Evolutionary conservation across 2,888 invertebrate genomes (phyloP).

Genomic region (Caenorhabditis sulstoni): DNA sequence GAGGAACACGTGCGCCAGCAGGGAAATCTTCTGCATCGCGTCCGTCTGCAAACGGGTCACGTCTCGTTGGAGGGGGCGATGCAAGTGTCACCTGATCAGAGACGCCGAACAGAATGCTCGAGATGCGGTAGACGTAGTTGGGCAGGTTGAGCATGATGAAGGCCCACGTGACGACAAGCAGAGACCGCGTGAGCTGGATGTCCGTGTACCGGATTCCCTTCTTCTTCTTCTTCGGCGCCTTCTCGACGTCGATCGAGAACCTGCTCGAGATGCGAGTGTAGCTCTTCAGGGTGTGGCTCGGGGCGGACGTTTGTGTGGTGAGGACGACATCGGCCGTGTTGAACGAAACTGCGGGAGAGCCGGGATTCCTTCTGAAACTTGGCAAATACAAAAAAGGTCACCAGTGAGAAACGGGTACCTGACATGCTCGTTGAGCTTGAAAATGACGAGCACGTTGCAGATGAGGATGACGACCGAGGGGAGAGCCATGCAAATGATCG

Average conservation of each 20-base stretch:
- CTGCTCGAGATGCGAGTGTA: constrained; percentile 61
- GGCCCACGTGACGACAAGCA: constrained; percentile 75
- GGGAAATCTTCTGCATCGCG: constrained; percentile 67
- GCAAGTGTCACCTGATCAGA: constrained; percentile 62
- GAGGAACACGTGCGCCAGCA: constrained; percentile 74
- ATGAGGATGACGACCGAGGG: constrained; percentile 75
- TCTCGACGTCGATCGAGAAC: constrained; percentile 59
- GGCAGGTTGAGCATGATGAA: constrained; percentile 78
- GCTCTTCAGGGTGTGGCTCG: constrained; percentile 49
- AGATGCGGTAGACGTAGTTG: constrained; percentile 76
- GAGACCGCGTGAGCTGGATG: constrained; percentile 75
- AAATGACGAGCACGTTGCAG: constrained; percentile 75
- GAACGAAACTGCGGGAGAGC: constrained; percentile 77
- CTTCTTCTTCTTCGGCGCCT: constrained; percentile 57
- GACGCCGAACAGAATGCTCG: constrained; percentile 66
- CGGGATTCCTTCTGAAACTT: constrained; percentile 65
- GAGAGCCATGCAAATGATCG: constrained; percentile 74
- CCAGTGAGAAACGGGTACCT: constrained; percentile 56
- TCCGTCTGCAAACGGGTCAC: constrained; percentile 36
- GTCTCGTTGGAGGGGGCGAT: too few relatives aligned
- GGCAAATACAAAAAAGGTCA: not conserved
- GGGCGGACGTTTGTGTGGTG: constrained; percentile 59
- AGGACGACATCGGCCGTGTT: constrained; percentile 71
- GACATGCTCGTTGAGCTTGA: constrained; percentile 73
- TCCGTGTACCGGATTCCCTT: constrained; percentile 74